phyloP scores from a whole-genome alignment of 2,888 invertebrate species.

The Coenonympha glycerion region DNA sequence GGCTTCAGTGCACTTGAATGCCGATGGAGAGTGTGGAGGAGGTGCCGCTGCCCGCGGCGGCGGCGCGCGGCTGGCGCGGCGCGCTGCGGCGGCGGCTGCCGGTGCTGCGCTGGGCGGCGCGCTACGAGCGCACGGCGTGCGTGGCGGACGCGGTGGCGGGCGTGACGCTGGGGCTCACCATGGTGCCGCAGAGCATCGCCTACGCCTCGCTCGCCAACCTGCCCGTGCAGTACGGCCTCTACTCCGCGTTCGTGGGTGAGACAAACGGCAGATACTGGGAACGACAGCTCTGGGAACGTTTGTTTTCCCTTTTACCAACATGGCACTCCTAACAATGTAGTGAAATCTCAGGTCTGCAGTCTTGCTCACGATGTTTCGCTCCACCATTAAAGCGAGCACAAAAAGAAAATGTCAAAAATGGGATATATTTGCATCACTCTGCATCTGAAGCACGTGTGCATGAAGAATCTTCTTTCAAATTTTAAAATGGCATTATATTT shows the following conservation, averaged over 20 bases:
- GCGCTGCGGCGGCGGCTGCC: constrained; percentile 58
- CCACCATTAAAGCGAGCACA: no score
- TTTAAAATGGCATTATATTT: no score
- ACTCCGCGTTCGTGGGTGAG: constrained; percentile 90
- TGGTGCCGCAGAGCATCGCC: constrained; percentile 95
- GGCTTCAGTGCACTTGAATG: constrained; percentile 23
- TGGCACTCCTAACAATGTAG: no score
- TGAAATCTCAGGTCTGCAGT: no score
- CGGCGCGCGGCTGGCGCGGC: constrained; percentile 22
- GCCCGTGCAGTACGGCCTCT: constrained; percentile 92
- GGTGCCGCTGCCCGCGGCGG: constrained; percentile 25
- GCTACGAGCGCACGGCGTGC: constrained; percentile 80
- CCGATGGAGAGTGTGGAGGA: constrained; percentile 40
- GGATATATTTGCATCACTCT: no score
- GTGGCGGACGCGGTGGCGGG: constrained; percentile 91
- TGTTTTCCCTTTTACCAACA: no score
- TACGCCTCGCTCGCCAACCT: constrained; percentile 91
- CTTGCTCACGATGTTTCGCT: no score
- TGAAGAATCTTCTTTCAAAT: no score
- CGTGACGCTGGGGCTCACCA: constrained; percentile 90
- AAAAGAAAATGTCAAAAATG: no score
- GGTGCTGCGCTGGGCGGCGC: constrained; percentile 79
- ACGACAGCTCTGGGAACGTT: no score
- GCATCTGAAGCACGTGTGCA: no score
- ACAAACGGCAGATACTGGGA: no score